Conservation (phyloP, 2,888 invertebrate species). For the Therioaphis trifolii region DNA sequence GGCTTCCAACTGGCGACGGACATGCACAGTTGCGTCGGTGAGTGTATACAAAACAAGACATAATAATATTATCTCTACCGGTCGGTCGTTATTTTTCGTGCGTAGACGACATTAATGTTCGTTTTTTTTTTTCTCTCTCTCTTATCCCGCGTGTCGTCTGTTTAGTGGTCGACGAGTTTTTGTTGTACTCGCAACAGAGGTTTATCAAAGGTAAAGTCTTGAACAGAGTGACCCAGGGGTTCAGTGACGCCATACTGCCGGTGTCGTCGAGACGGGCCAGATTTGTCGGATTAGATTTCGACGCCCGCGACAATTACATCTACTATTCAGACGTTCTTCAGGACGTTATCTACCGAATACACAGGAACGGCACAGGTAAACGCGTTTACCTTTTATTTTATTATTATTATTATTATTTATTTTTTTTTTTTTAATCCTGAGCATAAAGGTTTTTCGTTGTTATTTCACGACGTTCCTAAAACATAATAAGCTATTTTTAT, state of each 20-base stretch:
- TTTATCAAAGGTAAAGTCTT: conserved; percentile 94
- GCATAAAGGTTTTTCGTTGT: not conserved
- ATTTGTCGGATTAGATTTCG: conserved; percentile 95
- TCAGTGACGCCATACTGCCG: conserved; percentile 94
- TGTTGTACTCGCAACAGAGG: conserved; percentile 94
- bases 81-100: not conserved
- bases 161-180: conserved; percentile 85
- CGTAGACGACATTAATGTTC: no score
- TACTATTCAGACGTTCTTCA: conserved; percentile 98
- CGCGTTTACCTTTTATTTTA: no score
- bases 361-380: conserved; percentile 70
- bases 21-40: conserved; percentile 80
- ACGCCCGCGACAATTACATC: conserved; percentile 88
- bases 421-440: not conserved
- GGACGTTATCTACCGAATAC: conserved; percentile 84
- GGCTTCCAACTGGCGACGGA: conserved; percentile 83
- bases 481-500: not conserved
- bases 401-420: no score
- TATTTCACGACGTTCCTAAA: no score
- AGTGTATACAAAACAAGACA: conserved; percentile 65
- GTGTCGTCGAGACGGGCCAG: conserved; percentile 90
- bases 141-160: no score
- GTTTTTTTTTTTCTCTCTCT: conserved; percentile 62
- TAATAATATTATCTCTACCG: not conserved
- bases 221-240: conserved; percentile 87